Evolutionary conservation across 2,797 vertebrate genomes (phyloP).

Genomic region (Esox lucius): DNA sequence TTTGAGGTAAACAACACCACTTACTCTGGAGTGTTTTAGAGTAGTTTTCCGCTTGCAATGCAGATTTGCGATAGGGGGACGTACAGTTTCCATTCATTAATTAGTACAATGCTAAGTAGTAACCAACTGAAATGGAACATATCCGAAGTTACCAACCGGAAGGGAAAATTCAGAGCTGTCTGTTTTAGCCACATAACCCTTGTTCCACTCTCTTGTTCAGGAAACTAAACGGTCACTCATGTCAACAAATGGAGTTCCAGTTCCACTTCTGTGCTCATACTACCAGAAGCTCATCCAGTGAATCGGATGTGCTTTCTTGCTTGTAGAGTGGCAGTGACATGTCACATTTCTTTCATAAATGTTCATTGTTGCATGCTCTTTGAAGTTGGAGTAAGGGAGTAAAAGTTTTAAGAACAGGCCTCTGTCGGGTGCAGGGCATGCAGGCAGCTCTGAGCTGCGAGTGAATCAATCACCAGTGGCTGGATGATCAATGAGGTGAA

Average conservation of each 20-base stretch:
- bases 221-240: no score
- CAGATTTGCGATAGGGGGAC: no score
- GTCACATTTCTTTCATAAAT: neutral
- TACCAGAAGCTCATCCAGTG: neutral
- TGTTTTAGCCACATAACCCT: no score
- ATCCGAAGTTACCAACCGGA: no score
- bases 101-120: no score
- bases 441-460: conserved; percentile 27
- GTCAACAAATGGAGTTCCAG: neutral
- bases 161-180: no score
- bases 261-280: neutral
- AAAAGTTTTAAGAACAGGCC: neutral
- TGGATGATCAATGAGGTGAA: conserved; percentile 42
- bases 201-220: no score
- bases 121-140: no score
- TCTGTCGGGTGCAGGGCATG: conserved; percentile 19
- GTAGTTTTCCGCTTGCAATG: no score
- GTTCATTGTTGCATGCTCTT: neutral
- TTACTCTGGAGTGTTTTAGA: no score
- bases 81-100: no score
- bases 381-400: neutral
- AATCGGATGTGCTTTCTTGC: neutral
- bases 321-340: neutral
- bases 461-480: conserved; percentile 44
- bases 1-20: no score